These are phyloP conservation scores for Ormyrus labotus DNA, from an alignment of 2,888 invertebrate genomes.

Conservation along the genomic window DNA sequence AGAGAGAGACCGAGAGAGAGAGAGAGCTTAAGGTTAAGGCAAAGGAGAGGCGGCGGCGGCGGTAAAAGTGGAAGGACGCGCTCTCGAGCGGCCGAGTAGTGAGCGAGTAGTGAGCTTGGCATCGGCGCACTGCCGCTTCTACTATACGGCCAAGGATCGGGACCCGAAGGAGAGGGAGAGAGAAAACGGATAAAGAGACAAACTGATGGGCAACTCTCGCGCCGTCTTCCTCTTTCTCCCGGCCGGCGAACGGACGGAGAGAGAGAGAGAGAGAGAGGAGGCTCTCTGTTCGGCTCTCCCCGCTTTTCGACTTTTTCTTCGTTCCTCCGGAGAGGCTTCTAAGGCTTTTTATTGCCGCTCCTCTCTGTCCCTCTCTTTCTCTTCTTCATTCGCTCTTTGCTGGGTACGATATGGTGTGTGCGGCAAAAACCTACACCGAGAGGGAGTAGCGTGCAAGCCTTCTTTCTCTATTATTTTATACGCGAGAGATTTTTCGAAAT, in stretches of 20 bases:
- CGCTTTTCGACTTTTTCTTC: slow-evolving; percentile 21
- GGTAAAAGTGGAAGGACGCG: slow-evolving; percentile 46
- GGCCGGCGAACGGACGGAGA: no score
- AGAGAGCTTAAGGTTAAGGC: slow-evolving; percentile 45
- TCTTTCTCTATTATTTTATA: no score
- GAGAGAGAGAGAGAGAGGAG: no score
- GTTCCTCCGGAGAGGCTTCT: not conserved
- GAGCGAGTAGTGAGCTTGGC: slow-evolving; percentile 19
- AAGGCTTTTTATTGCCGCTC: slow-evolving; percentile 18
- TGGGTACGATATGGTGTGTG: not conserved
- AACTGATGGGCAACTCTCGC: slow-evolving; percentile 44
- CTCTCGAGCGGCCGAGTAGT: not conserved
- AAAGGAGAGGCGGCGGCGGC: slow-evolving; percentile 47
- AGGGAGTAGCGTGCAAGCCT: no score
- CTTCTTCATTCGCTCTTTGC: slow-evolving; percentile 24
- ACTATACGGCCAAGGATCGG: slow-evolving; percentile 26
- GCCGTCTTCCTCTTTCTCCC: not conserved
- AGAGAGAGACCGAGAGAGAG: slow-evolving; percentile 26
- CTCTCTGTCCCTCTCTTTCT: slow-evolving; percentile 22
- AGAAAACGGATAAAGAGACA: slow-evolving; percentile 51
- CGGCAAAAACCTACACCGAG: no score
- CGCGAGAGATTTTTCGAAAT: no score
- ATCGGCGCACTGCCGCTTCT: no score
- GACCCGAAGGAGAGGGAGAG: slow-evolving; percentile 36
- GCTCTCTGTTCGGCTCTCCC: slow-evolving; percentile 10